Percentiles rank a stretch among this genome's conserved stretches.
Evolutionary conservation across 2,888 invertebrate genomes (phyloP).

Genomic region (Pseudanteris insignis): DNA sequence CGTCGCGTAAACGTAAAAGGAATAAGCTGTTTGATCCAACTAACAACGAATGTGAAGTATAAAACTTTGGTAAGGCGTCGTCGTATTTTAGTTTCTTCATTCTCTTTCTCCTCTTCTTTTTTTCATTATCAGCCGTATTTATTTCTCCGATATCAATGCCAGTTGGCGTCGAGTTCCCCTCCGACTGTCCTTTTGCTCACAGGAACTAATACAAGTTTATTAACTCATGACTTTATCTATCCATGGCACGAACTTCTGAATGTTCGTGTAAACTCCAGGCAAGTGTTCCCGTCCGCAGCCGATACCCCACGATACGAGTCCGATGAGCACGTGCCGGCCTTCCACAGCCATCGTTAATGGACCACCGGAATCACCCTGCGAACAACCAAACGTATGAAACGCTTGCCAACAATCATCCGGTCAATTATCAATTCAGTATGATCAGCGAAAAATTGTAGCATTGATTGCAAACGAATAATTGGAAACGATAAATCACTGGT

Average conservation of each 20-base stretch:
- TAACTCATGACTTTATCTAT: slow-evolving; percentile 82
- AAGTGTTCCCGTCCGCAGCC: slow-evolving; percentile 90
- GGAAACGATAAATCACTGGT: too few relatives aligned
- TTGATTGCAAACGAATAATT: too few relatives aligned
- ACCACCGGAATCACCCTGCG: slow-evolving; percentile 78
- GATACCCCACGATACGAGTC: slow-evolving; percentile 89
- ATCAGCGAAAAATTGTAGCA: too few relatives aligned
- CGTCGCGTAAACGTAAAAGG: slow-evolving; percentile 21
- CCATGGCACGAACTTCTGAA: slow-evolving; percentile 93
- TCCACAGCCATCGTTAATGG: slow-evolving; percentile 87
- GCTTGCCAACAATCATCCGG: slow-evolving; percentile 15
- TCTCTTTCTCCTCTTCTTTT: slow-evolving; percentile 14
- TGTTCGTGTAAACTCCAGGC: slow-evolving; percentile 91
- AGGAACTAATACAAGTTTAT: slow-evolving; percentile 51
- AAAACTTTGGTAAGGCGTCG: slow-evolving; percentile 47
- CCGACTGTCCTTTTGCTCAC: slow-evolving; percentile 18
- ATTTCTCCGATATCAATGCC: background rate
- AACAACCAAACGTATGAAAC: slow-evolving; percentile 10
- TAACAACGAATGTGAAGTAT: slow-evolving; percentile 24
- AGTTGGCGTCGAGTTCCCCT: too few relatives aligned
- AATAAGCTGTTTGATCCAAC: slow-evolving; percentile 22
- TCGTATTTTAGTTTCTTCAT: too few relatives aligned
- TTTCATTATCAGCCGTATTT: background rate
- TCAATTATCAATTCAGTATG: too few relatives aligned
- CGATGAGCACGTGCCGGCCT: slow-evolving; percentile 86